Evolutionary conservation across 2,888 invertebrate species (phyloP).

Genomic region (Abrostola tripartita): DNA sequence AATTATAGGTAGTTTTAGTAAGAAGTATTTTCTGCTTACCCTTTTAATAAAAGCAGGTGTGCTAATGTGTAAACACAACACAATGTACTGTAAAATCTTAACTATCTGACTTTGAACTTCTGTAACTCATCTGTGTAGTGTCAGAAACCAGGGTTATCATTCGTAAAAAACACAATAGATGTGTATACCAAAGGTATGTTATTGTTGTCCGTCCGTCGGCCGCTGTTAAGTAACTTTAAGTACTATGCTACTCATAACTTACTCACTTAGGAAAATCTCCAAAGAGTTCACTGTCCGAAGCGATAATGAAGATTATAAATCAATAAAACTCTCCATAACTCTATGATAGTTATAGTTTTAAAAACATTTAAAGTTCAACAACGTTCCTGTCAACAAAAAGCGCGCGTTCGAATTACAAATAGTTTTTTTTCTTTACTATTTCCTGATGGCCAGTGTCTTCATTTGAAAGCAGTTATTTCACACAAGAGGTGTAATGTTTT

Average conservation of each 20-base stretch:
- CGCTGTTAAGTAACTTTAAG: constrained; percentile 28
- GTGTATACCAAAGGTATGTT: constrained; percentile 69
- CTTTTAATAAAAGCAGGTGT: no score
- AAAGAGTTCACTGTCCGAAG: constrained; percentile 26
- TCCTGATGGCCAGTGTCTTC: constrained; percentile 15
- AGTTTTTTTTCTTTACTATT: not conserved
- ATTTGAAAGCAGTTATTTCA: constrained; percentile 2
- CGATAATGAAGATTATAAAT: constrained; percentile 24
- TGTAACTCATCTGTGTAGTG: constrained; percentile 11
- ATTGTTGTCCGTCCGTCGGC: constrained; percentile 70
- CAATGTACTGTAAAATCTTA: no score
- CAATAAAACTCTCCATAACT: not conserved
- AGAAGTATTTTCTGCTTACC: no score
- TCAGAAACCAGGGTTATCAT: not conserved
- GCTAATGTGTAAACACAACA: no score
- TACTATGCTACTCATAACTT: constrained; percentile 34
- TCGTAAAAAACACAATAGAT: constrained; percentile 71
- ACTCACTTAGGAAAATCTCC: constrained; percentile 3
- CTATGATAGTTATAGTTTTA: not conserved
- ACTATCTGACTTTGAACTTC: constrained; percentile 16
- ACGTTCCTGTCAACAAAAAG: constrained; percentile 1
- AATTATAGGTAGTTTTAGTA: no score
- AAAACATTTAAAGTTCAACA: not conserved
- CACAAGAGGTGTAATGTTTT: constrained; percentile 30
- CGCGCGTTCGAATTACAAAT: not conserved